Conservation (phyloP, 2,797 vertebrate species). For the Pitangus sulphuratus region DNA sequence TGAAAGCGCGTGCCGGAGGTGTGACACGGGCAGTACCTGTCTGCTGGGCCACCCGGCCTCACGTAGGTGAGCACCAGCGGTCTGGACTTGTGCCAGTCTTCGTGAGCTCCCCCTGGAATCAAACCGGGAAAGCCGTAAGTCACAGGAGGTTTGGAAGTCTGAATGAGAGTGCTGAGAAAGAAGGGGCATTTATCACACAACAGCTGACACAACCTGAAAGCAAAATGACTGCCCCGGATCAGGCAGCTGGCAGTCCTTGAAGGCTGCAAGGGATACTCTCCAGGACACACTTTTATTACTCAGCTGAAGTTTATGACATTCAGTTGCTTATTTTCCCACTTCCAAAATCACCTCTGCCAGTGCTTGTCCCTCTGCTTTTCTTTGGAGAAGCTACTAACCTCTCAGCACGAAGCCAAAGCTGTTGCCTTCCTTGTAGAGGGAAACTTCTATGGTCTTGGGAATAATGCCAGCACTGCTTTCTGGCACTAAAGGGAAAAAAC, state of each 20-base stretch:
- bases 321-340: not conserved
- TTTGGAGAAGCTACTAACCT: slow-evolving; percentile 79
- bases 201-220: not conserved
- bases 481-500: slow-evolving; percentile 79
- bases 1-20: not conserved
- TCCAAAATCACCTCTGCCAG: not conserved
- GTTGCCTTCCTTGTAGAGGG: slow-evolving; percentile 93
- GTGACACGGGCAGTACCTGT: slow-evolving; percentile 81
- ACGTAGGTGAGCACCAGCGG: slow-evolving; percentile 92
- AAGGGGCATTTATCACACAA: not conserved
- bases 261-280: not conserved
- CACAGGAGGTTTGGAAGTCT: not conserved
- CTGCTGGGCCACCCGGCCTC: slow-evolving; percentile 92
- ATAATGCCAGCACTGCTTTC: slow-evolving; percentile 89
- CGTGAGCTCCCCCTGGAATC: slow-evolving; percentile 89
- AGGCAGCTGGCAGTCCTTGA: not conserved
- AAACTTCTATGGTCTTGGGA: slow-evolving; percentile 94
- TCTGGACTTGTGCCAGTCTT: slow-evolving; percentile 93
- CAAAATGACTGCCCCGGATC: not conserved
- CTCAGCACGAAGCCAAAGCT: slow-evolving; percentile 97
- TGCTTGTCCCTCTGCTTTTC: not conserved
- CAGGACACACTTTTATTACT: not conserved
- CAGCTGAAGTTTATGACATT: not conserved
- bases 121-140: not conserved
- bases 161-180: not conserved